These are phyloP conservation scores for Elysia crispata DNA, from an alignment of 2,888 invertebrate genomes.

Conservation along the genomic window DNA sequence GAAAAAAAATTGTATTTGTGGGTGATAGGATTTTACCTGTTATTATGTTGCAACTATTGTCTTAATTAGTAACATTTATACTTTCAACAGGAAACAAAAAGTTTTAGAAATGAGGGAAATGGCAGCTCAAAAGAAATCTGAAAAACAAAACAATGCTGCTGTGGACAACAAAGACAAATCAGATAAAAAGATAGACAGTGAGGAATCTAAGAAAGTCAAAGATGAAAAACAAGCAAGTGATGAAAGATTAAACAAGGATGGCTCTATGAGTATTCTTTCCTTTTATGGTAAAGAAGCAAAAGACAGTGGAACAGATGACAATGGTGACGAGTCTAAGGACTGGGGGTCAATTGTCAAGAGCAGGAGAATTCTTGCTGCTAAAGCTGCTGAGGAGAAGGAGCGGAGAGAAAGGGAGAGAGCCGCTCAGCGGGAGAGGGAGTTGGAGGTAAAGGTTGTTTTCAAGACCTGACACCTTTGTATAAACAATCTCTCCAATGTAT, in stretches of 20 bases:
- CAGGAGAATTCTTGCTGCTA: conserved; percentile 68
- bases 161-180: conserved; percentile 11
- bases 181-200: not conserved
- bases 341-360: conserved; percentile 71
- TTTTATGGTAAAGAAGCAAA: conserved; percentile 70
- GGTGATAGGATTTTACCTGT: too few relatives aligned
- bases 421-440: conserved; percentile 63
- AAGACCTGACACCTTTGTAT: too few relatives aligned
- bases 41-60: too few relatives aligned
- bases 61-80: not conserved
- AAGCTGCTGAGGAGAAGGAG: conserved; percentile 69
- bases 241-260: conserved; percentile 41
- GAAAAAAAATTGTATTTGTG: too few relatives aligned
- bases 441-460: conserved; percentile 51
- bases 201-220: not conserved
- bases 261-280: conserved; percentile 58
- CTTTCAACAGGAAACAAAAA: conserved; percentile 62
- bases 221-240: conserved; percentile 45
- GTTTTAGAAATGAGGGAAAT: conserved; percentile 64
- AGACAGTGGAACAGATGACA: conserved; percentile 23
- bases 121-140: conserved; percentile 61
- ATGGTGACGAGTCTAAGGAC: conserved; percentile 59
- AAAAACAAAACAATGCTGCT: conserved; percentile 52
- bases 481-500: too few relatives aligned
- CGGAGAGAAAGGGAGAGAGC: conserved; percentile 64